phyloP scores from a whole-genome alignment of 2,888 invertebrate genomes.

The Blastobasis lacticolella region DNA sequence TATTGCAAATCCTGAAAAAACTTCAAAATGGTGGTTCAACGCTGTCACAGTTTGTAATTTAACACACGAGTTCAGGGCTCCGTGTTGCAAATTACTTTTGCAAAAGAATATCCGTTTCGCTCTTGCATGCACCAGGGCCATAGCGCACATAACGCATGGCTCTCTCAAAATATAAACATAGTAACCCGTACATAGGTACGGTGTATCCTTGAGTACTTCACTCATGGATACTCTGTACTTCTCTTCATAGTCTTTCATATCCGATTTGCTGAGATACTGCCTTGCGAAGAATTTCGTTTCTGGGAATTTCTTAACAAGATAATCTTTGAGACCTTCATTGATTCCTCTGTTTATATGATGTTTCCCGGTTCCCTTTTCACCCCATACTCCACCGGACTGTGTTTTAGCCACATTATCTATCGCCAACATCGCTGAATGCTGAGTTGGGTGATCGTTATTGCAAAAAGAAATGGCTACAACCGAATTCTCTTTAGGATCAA shows the following conservation, averaged over 20 bases:
- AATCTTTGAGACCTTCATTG: conserved; percentile 40
- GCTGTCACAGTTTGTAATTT: conserved; percentile 85
- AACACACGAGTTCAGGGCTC: conserved; percentile 81
- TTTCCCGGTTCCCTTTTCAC: conserved; percentile 14
- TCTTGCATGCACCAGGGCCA: conserved; percentile 95
- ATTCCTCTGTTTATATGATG: conserved; percentile 41
- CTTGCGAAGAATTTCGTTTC: conserved; percentile 64
- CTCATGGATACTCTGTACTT: conserved; percentile 4
- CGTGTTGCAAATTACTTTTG: conserved; percentile 64
- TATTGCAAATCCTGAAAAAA: conserved; percentile 78
- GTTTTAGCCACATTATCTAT: conserved; percentile 88
- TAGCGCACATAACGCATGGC: conserved; percentile 96
- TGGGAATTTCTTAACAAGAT: conserved; percentile 43
- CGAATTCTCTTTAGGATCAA: conserved; percentile 80
- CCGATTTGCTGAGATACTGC: conserved; percentile 39
- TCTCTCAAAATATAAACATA: conserved; percentile 88
- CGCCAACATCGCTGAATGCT: conserved; percentile 89
- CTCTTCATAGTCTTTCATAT: conserved; percentile 20
- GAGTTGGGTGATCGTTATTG: conserved; percentile 78
- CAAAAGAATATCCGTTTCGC: conserved; percentile 87
- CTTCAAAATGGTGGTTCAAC: conserved; percentile 94
- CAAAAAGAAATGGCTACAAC: conserved; percentile 80
- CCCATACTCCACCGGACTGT: conserved; percentile 87
- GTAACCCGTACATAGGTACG: conserved; percentile 91
- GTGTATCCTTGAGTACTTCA: conserved; percentile 44